These are phyloP conservation scores for Spilarctia lutea DNA, from an alignment of 2,888 invertebrate species.

Conservation along the genomic window DNA sequence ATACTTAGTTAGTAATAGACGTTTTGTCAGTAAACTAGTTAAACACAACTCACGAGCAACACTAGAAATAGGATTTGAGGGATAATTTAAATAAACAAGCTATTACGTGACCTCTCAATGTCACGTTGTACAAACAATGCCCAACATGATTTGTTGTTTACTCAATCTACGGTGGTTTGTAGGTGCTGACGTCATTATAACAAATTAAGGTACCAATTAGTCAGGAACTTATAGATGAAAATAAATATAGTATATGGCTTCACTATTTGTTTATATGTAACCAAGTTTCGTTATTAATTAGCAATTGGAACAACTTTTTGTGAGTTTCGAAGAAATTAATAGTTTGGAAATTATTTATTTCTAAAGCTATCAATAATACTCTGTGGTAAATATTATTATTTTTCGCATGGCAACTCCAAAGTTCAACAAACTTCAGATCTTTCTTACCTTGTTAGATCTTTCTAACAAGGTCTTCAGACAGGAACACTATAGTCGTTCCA, in stretches of 20 bases:
- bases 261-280: neutral
- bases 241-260: neutral
- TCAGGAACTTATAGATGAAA: neutral
- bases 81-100: neutral
- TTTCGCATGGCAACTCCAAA: neutral
- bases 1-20: neutral
- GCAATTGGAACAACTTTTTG: neutral
- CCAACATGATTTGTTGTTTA: neutral
- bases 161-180: neutral
- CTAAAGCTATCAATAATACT: neutral
- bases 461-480: too few species aligned
- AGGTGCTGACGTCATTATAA: neutral
- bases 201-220: neutral
- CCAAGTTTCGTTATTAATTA: neutral
- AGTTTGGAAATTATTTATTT: neutral
- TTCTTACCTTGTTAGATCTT: too few species aligned
- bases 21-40: too few species aligned
- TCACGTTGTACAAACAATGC: slow-evolving; percentile 1
- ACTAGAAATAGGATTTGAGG: neutral
- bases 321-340: neutral
- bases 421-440: neutral
- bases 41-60: neutral
- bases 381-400: neutral
- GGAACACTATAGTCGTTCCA: too few species aligned
- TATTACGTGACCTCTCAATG: neutral